A percentile compares a stretch with the other conserved stretches of the same genome.
phyloP scores from a whole-genome alignment of 2,888 invertebrate species.

The Microchrysa polita region DNA sequence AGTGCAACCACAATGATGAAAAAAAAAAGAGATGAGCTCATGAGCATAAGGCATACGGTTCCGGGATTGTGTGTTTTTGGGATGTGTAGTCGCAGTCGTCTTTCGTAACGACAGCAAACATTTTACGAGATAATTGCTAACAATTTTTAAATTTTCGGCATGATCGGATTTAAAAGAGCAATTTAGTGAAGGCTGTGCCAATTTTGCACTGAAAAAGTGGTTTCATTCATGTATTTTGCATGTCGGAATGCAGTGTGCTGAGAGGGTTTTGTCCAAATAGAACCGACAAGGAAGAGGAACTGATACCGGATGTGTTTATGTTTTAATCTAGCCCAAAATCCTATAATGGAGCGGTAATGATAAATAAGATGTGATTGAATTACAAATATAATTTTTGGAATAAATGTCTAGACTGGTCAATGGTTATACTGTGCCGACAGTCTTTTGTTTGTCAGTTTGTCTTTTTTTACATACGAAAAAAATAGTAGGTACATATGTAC shows the following conservation, averaged over 20 bases:
- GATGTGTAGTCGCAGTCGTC: not conserved
- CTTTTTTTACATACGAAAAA: too few relatives aligned
- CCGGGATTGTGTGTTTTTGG: too few relatives aligned
- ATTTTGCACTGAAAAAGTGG: not conserved
- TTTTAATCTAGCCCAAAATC: constrained; percentile 27
- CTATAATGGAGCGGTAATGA: constrained; percentile 23
- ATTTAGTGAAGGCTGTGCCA: constrained; percentile 10
- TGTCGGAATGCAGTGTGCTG: not conserved
- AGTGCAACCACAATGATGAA: not conserved
- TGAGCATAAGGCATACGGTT: too few relatives aligned
- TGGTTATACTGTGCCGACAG: too few relatives aligned
- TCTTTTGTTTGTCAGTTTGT: too few relatives aligned
- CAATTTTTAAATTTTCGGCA: constrained; percentile 41
- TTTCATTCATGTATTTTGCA: constrained; percentile 41
- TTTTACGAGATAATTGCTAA: constrained; percentile 38
- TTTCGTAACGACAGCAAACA: constrained; percentile 9
- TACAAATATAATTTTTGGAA: constrained; percentile 9
- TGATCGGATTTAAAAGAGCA: constrained; percentile 39
- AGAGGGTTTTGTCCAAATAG: not conserved
- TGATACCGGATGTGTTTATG: constrained; percentile 34
- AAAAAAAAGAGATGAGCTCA: not conserved
- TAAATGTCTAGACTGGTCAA: too few relatives aligned
- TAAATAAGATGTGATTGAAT: constrained; percentile 24
- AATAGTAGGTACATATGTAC: too few relatives aligned
- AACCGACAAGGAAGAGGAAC: constrained; percentile 3